Evolutionary conservation across 2,113 vertebrate genomes (phyloP).

Genomic region (Aramus guarauna): DNA sequence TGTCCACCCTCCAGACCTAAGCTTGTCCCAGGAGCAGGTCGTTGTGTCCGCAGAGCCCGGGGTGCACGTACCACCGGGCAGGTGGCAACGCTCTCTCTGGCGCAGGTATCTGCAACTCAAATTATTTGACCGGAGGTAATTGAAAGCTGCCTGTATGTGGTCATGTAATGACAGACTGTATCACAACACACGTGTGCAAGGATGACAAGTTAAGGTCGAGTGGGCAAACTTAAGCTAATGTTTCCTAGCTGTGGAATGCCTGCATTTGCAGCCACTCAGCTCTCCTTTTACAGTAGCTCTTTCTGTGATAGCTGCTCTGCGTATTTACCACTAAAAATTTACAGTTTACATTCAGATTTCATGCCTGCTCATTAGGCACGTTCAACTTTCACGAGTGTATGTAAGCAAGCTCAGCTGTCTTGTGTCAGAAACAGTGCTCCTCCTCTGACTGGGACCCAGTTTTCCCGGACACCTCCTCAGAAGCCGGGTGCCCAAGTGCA

Average conservation of each 20-base stretch:
- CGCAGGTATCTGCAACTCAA: background rate
- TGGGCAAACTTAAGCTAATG: background rate
- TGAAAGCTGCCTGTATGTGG: background rate
- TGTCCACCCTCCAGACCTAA: background rate
- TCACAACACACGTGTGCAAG: background rate
- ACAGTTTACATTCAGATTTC: background rate
- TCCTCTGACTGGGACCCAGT: background rate
- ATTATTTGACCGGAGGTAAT: background rate
- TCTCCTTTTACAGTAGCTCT: background rate
- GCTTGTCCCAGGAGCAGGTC: background rate
- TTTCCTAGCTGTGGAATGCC: background rate
- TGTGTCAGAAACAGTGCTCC: background rate
- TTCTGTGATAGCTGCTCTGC: background rate
- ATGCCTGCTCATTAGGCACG: background rate
- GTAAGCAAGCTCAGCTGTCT: background rate
- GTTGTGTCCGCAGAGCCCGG: accelerated
- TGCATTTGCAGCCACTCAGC: background rate
- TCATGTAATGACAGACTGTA: background rate
- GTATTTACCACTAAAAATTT: background rate
- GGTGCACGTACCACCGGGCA: accelerated
- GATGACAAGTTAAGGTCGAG: background rate
- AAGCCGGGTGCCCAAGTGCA: background rate
- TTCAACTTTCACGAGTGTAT: background rate
- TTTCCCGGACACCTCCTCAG: background rate
- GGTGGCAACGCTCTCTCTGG: accelerated